Base-by-base conservation (phyloP, 2,888 invertebrate genomes). In the Dendrolimus houi region DNA sequence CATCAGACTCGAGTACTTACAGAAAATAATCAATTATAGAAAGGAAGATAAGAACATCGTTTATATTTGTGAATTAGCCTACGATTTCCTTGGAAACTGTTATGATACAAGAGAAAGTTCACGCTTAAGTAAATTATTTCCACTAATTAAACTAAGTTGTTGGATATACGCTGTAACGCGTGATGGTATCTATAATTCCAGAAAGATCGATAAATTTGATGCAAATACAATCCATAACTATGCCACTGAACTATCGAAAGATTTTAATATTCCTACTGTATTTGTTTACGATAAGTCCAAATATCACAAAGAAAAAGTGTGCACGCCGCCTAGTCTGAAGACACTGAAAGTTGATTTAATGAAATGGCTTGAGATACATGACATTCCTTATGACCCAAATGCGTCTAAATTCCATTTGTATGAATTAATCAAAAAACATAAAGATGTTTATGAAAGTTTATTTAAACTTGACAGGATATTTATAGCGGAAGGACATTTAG, bases 1-100 rank as follows among this genome's bases (percentile, higher is more conserved):
- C 2, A 77, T 80, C 57, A 72, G 81, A n/a, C 64, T 70, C 41
- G 61, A 58, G 8, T 83, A 77, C 59, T 59, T 82, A 52, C 75
- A 64, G 14, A 61, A 60, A 1, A 64, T 80, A 7, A 54, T 56
- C 0, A 47, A 60, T 0, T 59, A 58, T 42, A 65, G 73, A 9
- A 12, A 60, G 9, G 56, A 62, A 54, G 13, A 47, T 2, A 59
- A 54, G 9, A 54, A 63, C 0, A 69, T 79, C 6, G 68, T 66
- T 54, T 79, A 65, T 52, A 60, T 81, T 0, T 75, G 70, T 12
- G 70, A 71, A 59, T 58, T 58, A 3, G 63, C 62, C 10, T 57
- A 66, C 8, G 62, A 62, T 55, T 59, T 17, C 9, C n/a, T 40
- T 12, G 7, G n/a, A 7, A 54, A 54, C 14, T 58, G n/a, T 52